These are phyloP conservation scores for Pangasius krempfi DNA, from an alignment of 2,797 vertebrate species.

Conservation along the genomic window DNA sequence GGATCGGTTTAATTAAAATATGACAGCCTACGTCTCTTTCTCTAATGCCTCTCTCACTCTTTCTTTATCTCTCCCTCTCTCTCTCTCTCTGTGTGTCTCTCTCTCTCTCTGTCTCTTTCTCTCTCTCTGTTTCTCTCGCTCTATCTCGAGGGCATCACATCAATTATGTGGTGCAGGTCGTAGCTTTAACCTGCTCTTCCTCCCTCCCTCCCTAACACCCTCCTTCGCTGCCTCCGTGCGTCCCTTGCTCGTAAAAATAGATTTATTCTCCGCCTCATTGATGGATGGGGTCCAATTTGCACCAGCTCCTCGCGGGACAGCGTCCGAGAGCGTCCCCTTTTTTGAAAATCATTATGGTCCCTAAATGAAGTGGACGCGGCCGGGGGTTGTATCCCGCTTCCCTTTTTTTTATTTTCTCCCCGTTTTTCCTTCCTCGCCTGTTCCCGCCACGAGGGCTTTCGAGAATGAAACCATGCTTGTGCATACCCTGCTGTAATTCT, in stretches of 20 bases:
- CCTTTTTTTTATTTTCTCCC: conserved; percentile 25
- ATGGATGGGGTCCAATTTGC: conserved; percentile 59
- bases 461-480: conserved; percentile 37
- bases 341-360: conserved; percentile 60
- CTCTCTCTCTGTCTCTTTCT: not conserved
- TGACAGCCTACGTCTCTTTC: conserved; percentile 58
- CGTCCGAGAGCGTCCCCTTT: conserved; percentile 56
- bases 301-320: conserved; percentile 37
- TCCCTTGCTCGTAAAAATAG: conserved; percentile 56
- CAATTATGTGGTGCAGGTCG: conserved; percentile 53
- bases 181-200: conserved; percentile 41
- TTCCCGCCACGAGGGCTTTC: conserved; percentile 15
- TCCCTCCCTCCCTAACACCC: conserved; percentile 1
- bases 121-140: conserved; percentile 26
- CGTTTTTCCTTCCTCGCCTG: not conserved
- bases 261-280: conserved; percentile 56
- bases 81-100: not conserved
- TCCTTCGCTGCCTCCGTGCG: conserved; percentile 4
- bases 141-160: conserved; percentile 50
- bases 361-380: conserved; percentile 64
- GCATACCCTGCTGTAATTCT: conserved; percentile 42
- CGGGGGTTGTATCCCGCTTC: not conserved
- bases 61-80: conserved; percentile 21
- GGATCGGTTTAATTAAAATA: conserved; percentile 61
- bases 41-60: conserved; percentile 32